phyloP scores from a whole-genome alignment of 2,113 vertebrate species.

The Miniopterus natalensis region DNA sequence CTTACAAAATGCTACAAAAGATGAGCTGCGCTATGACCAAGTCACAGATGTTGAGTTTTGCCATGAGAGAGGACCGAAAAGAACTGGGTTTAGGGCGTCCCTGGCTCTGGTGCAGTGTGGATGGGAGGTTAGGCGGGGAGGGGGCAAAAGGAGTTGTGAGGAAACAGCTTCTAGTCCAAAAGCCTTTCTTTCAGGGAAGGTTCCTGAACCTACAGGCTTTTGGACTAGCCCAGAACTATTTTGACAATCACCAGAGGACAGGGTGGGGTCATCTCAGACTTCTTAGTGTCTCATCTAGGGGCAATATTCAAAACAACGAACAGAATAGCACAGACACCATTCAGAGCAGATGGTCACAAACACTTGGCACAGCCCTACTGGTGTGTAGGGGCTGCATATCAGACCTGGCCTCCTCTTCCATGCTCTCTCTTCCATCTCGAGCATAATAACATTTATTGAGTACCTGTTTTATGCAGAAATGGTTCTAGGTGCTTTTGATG shows the following conservation, averaged over 20 bases:
- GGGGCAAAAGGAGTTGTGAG: not conserved
- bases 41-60: constrained; percentile 68
- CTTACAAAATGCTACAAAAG: constrained; percentile 76
- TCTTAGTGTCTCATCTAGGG: not conserved
- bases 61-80: constrained; percentile 15
- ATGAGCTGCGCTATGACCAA: not conserved
- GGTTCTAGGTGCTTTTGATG: not conserved
- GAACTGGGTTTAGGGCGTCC: not conserved
- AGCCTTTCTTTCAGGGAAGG: not conserved
- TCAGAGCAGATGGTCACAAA: not conserved
- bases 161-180: not conserved
- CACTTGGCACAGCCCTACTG: not conserved
- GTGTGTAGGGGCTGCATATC: accelerated
- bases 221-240: not conserved
- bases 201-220: not conserved
- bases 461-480: not conserved
- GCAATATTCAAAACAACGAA: not conserved
- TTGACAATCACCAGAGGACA: not conserved
- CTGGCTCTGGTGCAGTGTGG: not conserved
- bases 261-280: not conserved
- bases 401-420: not conserved
- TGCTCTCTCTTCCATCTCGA: not conserved
- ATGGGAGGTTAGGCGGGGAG: accelerated
- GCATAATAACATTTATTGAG: not conserved
- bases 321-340: accelerated